phyloP scores from a whole-genome alignment of 2,888 invertebrate genomes.

The Dasypogon diadema region DNA sequence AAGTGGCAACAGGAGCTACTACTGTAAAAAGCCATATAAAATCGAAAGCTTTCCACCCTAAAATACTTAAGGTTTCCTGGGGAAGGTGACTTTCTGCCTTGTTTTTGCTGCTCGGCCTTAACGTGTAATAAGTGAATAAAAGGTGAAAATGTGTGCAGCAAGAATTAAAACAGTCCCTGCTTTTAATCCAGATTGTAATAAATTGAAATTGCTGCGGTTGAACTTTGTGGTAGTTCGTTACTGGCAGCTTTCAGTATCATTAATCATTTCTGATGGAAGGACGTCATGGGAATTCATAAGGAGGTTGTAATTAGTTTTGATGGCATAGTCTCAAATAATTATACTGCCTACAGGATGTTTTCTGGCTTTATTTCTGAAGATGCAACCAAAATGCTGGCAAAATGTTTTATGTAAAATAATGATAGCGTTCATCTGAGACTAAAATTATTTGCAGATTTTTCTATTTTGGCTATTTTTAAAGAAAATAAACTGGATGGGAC shows the following conservation, averaged over 20 bases:
- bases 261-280: slow-evolving; percentile 5
- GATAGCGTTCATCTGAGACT: too few relatives aligned
- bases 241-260: neutral
- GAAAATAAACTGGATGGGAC: too few relatives aligned
- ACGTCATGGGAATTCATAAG: neutral
- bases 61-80: neutral
- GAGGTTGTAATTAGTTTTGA: slow-evolving; percentile 25
- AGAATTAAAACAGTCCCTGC: slow-evolving; percentile 31
- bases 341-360: too few relatives aligned
- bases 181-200: slow-evolving; percentile 1
- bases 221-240: slow-evolving; percentile 16
- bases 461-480: too few relatives aligned
- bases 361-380: too few relatives aligned
- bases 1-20: neutral
- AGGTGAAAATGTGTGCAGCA: slow-evolving; percentile 29
- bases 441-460: too few relatives aligned
- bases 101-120: neutral
- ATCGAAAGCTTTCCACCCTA: slow-evolving; percentile 14
- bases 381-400: too few relatives aligned
- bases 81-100: neutral
- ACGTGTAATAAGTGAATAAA: slow-evolving; percentile 7
- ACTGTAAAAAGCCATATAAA: neutral
- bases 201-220: slow-evolving; percentile 19
- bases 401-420: too few relatives aligned
- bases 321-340: slow-evolving; percentile 17